Base-by-base conservation (phyloP, 2,113 vertebrate genomes). In the Alectura lathami region DNA sequence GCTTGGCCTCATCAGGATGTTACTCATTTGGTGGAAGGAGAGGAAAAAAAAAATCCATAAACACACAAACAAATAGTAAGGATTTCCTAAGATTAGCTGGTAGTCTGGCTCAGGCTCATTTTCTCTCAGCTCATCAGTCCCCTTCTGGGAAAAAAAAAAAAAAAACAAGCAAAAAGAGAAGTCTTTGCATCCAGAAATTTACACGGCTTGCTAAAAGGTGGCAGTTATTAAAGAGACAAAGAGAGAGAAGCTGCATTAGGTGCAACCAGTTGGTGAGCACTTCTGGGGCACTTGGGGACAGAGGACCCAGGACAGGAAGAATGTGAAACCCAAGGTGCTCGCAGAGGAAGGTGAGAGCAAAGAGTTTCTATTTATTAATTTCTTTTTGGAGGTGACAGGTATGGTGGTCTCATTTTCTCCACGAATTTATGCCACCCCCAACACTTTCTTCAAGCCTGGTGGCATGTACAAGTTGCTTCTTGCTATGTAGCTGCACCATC, bases 71-170 rank as follows among this genome's bases (percentile, higher is more conserved):
- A 84, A 82, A 75, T 8, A 83, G 43, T 21, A 56, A 79, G 66
- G 81, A 91, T 90, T 77, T 92, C 47, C 59, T 59, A 88, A 93
- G 66, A 93, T 74, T 72, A 92, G 67, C 76, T 56, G 27, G 26
- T 24, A 81, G 59, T 59, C 64, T 70, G 63, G n/a, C 60, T 29
- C 48, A 62, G 40, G 64, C 72, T 73, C 17, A 17, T 91, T 78
- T 84, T 53, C 68, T 66, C 75, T 63, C 54, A 91, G 24, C 53
- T 87, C 9, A 2, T 63, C 91, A 67, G 20, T 53, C 16, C 48
- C 6, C 16, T 43, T 59, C 51, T 8, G 22, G 57, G 29, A 18
- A 13, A 40, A 76, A 89, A 94, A 92, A 48, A 18, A 13, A 40
- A 76, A 89, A 94, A 92, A 48, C 32, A 83, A 78, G 29, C 9